Conservation (phyloP, 2,797 vertebrate genomes). For the Pangasius djambal region DNA sequence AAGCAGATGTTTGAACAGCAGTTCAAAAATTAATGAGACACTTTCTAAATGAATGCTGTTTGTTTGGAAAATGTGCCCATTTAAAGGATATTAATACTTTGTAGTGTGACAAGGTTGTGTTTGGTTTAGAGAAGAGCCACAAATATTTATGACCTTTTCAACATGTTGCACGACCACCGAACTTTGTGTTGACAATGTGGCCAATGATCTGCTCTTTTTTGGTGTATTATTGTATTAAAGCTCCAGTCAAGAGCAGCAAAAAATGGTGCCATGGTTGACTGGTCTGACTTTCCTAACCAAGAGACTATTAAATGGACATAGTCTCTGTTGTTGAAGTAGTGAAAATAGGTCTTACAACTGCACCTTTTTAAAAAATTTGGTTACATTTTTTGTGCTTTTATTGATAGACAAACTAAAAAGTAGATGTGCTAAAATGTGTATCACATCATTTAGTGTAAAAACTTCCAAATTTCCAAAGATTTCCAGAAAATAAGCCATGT, state of each 20-base stretch:
- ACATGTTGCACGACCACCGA: constrained; percentile 3
- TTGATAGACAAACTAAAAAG: not conserved
- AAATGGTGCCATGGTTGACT: not conserved
- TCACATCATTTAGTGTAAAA: not conserved
- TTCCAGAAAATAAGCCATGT: constrained; percentile 10
- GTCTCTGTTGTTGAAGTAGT: not conserved
- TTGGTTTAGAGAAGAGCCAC: constrained; percentile 16
- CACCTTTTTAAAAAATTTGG: not conserved
- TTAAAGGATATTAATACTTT: constrained; percentile 33
- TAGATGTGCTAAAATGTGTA: not conserved
- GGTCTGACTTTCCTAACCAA: not conserved
- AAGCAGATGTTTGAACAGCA: constrained; percentile 31
- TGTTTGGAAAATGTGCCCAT: constrained; percentile 29
- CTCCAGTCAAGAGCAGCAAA: not conserved
- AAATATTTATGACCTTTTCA: constrained; percentile 39
- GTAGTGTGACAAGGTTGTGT: not conserved
- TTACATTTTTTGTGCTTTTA: not conserved
- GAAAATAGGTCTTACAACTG: not conserved
- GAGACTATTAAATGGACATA: not conserved
- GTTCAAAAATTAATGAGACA: constrained; percentile 33
- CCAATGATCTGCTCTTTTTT: not conserved
- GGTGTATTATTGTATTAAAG: not conserved
- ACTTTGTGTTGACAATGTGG: not conserved
- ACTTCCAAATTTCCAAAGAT: too few relatives aligned
- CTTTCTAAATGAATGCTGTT: constrained; percentile 4